phyloP scores from a whole-genome alignment of 2,888 invertebrate species.

The Acanthoscelides obtectus region DNA sequence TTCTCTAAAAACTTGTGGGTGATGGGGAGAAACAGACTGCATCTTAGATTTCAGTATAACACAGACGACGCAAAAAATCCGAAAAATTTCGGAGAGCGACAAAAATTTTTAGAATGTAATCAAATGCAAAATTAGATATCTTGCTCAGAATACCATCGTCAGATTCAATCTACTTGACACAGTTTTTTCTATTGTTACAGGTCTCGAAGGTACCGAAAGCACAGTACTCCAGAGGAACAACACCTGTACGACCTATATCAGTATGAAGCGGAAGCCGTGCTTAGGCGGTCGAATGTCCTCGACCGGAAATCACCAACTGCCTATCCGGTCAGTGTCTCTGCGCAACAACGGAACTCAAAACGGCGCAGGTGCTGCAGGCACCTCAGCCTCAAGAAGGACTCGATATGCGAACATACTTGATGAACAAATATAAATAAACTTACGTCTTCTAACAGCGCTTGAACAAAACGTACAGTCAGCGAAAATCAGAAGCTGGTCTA shows the following conservation, averaged over 20 bases:
- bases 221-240: slow-evolving; percentile 58
- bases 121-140: too few relatives aligned
- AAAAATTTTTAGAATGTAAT: too few relatives aligned
- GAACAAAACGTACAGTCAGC: too few relatives aligned
- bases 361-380: slow-evolving; percentile 7
- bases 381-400: slow-evolving; percentile 13
- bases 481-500: too few relatives aligned
- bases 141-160: too few relatives aligned
- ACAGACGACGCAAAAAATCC: too few relatives aligned
- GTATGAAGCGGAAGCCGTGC: slow-evolving; percentile 49
- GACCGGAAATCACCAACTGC: slow-evolving; percentile 29
- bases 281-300: slow-evolving; percentile 31
- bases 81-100: too few relatives aligned
- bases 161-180: too few relatives aligned
- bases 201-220: slow-evolving; percentile 49
- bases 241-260: slow-evolving; percentile 60
- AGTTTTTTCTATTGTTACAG: slow-evolving; percentile 32
- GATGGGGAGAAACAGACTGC: too few relatives aligned
- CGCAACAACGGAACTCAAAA: slow-evolving; percentile 25
- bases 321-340: slow-evolving; percentile 37
- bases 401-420: slow-evolving; percentile 21
- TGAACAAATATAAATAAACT: slow-evolving; percentile 22
- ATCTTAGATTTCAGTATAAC: too few relatives aligned
- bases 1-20: too few relatives aligned
- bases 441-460: too few relatives aligned